Conservation (phyloP, 1,140 invertebrate genomes). For the Cyclargus thomasi region DNA sequence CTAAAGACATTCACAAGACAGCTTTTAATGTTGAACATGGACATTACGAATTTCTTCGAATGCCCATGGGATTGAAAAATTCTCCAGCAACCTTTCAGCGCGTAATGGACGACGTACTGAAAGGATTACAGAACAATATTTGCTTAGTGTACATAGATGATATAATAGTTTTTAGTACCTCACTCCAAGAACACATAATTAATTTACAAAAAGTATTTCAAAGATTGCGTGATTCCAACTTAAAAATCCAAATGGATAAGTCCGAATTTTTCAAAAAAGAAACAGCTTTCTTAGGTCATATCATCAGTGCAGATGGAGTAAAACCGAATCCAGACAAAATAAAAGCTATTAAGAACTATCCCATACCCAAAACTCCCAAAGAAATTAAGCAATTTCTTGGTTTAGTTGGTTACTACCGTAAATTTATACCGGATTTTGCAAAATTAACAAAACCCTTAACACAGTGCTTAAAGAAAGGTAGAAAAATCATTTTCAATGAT, state of each 20-base stretch:
- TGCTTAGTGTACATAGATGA: conserved; percentile 27
- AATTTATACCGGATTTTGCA: too few species aligned
- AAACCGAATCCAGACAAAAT: conserved; percentile 29
- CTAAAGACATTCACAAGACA: conserved; percentile 25
- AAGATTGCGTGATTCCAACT: conserved; percentile 22
- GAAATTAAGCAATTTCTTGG: conserved; percentile 17
- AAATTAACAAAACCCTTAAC: too few species aligned
- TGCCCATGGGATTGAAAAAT: conserved; percentile 32
- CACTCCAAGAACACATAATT: background rate
- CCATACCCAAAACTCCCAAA: conserved; percentile 27
- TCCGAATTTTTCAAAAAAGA: background rate
- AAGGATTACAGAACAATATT: conserved; percentile 22
- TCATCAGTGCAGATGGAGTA: conserved; percentile 22
- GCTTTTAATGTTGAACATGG: conserved; percentile 18
- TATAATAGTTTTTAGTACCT: conserved; percentile 25
- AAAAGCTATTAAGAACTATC: conserved; percentile 27
- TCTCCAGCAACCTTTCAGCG: conserved; percentile 27
- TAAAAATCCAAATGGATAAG: conserved; percentile 21
- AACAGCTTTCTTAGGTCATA: conserved; percentile 17
- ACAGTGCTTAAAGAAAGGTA: too few species aligned
- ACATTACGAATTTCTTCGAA: conserved; percentile 25
- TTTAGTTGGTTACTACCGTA: too few species aligned
- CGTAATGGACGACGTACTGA: conserved; percentile 27
- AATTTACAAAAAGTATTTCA: conserved; percentile 24
- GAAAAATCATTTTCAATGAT: too few species aligned